Percentiles rank a stretch among this genome's conserved stretches.
Evolutionary conservation across 1,140 invertebrate genomes (phyloP).

Genomic region (Neodiprion fabricii): DNA sequence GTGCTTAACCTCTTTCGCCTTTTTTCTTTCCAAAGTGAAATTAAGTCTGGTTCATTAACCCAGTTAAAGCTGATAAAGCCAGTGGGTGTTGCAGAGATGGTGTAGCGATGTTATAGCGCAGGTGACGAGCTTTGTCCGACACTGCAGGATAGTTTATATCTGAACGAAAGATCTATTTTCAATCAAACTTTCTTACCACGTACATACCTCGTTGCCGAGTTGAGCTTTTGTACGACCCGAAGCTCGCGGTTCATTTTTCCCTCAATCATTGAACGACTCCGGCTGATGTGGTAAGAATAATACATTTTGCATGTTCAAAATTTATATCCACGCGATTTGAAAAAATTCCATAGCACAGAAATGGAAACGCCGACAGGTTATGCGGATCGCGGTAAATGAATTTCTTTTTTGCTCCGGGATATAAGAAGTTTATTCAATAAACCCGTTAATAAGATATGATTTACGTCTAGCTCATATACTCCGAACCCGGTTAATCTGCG

Average conservation of each 20-base stretch:
- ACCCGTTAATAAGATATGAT: background rate
- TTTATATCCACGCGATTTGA: no score
- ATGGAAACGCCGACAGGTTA: no score
- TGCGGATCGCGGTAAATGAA: no score
- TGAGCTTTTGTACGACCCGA: background rate
- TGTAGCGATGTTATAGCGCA: background rate
- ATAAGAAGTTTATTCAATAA: constrained; percentile 3
- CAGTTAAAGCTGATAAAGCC: no score
- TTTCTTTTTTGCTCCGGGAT: no score
- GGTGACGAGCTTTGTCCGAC: background rate
- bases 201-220: constrained; percentile 11
- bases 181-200: constrained; percentile 28
- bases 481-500: background rate
- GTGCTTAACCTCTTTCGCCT: no score
- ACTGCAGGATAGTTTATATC: constrained; percentile 13
- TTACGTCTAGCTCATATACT: background rate
- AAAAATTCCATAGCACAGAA: no score
- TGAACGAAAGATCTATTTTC: constrained; percentile 27
- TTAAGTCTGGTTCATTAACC: no score
- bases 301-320: background rate
- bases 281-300: background rate
- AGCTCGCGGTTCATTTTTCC: background rate
- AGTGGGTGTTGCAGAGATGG: no score
- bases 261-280: background rate
- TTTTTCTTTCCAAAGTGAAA: no score